Conservation (phyloP, 2,888 invertebrate genomes). For the Pheosia gnoma region DNA sequence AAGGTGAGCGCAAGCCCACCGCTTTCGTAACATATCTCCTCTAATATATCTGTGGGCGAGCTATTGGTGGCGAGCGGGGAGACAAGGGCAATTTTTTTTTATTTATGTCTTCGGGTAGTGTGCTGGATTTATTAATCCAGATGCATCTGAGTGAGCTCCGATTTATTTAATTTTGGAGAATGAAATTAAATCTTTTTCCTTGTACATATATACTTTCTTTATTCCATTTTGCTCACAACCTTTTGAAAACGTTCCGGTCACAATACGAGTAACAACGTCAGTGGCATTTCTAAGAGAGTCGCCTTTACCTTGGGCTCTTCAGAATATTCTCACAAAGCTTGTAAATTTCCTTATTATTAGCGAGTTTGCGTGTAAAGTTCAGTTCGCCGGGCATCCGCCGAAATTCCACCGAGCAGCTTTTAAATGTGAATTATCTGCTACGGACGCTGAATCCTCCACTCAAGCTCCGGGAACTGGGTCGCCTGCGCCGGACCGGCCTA, state of each 20-base stretch:
- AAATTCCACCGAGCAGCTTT: neutral
- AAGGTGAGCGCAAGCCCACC: too few species aligned
- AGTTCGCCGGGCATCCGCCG: slow-evolving; percentile 29
- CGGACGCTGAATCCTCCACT: slow-evolving; percentile 15
- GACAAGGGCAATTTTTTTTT: neutral
- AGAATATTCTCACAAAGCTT: slow-evolving; percentile 32
- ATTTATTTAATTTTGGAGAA: too few species aligned
- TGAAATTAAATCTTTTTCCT: too few species aligned
- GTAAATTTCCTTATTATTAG: slow-evolving; percentile 46
- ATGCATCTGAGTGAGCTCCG: too few species aligned
- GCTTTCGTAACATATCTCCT: too few species aligned
- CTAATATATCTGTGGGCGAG: too few species aligned
- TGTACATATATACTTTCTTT: neutral
- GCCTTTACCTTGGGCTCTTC: neutral
- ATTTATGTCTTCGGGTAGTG: too few species aligned
- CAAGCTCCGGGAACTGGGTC: slow-evolving; percentile 24
- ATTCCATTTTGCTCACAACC: neutral
- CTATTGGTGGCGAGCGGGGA: slow-evolving; percentile 5
- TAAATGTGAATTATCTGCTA: neutral
- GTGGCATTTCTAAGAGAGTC: neutral
- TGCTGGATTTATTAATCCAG: too few species aligned
- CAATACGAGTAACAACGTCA: too few species aligned
- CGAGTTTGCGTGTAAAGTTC: slow-evolving; percentile 37
- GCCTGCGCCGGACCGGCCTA: slow-evolving; percentile 48
- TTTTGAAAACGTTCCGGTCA: neutral